Evolutionary conservation across 2,113 vertebrate genomes (phyloP).

Genomic region (Toxotes chatareus): DNA sequence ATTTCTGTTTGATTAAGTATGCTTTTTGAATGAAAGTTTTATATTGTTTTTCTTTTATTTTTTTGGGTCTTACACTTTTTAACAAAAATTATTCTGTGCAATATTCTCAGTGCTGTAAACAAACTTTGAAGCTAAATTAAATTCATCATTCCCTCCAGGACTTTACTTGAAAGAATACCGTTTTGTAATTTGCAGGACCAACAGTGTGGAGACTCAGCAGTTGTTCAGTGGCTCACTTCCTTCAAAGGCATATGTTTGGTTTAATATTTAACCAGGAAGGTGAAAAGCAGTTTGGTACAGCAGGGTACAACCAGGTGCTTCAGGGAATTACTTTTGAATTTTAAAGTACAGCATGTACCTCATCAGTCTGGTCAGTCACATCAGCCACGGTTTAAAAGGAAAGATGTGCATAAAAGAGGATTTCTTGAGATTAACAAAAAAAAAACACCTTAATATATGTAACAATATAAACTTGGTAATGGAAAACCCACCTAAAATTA

Average conservation of each 20-base stretch:
- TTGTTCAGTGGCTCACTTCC: slow-evolving; percentile 18
- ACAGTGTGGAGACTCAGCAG: background rate
- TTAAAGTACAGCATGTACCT: slow-evolving; percentile 10
- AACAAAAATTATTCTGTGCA: slow-evolving; percentile 3
- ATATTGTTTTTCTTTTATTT: slow-evolving; percentile 1
- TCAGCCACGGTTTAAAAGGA: background rate
- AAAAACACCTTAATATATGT: background rate
- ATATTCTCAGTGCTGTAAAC: background rate
- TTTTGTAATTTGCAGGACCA: slow-evolving; percentile 10
- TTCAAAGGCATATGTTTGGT: slow-evolving; percentile 30
- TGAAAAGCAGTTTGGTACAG: slow-evolving; percentile 24
- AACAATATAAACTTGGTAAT: background rate
- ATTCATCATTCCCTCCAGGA: background rate
- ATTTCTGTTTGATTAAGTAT: slow-evolving; percentile 62
- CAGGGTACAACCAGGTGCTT: slow-evolving; percentile 21
- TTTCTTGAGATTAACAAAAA: background rate
- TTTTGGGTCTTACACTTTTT: slow-evolving; percentile 16
- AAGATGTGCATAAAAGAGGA: background rate
- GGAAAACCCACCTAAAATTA: background rate
- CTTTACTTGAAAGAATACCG: background rate
- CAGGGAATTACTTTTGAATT: slow-evolving; percentile 20
- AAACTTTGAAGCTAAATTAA: slow-evolving; percentile 28
- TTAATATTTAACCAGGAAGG: slow-evolving; percentile 35
- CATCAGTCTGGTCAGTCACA: background rate
- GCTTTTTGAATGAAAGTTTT: slow-evolving; percentile 57